Conservation (phyloP, 2,888 invertebrate species). For the Gymnoscelis rufifasciata region DNA sequence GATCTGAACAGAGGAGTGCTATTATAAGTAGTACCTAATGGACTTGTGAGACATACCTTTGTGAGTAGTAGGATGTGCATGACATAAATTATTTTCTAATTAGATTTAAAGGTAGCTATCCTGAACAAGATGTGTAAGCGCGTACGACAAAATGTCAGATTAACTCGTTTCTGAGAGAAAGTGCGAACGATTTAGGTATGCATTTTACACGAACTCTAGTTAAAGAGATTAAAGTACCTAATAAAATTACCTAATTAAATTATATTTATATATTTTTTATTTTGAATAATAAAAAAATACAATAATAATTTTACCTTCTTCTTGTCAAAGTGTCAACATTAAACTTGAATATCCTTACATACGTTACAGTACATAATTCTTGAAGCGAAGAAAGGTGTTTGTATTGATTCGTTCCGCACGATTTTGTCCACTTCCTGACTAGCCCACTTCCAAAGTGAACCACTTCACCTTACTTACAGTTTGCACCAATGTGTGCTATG, state of each 20-base stretch:
- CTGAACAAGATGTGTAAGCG: constrained; percentile 21
- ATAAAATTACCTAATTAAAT: constrained; percentile 36
- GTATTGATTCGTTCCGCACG: too few relatives aligned
- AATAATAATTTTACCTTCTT: too few relatives aligned
- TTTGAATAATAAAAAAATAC: too few relatives aligned
- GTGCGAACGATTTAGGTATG: constrained; percentile 52
- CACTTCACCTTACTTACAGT: too few relatives aligned
- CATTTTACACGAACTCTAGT: constrained; percentile 64
- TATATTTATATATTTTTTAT: constrained; percentile 17
- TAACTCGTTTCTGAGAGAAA: constrained; percentile 42
- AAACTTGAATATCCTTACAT: too few relatives aligned
- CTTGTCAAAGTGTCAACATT: too few relatives aligned
- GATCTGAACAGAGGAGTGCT: constrained; percentile 37
- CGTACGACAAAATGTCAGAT: constrained; percentile 41
- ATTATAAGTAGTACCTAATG: constrained; percentile 33
- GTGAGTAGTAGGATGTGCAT: constrained; percentile 33
- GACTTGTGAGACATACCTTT: constrained; percentile 29
- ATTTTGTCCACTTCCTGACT: too few relatives aligned
- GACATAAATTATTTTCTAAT: constrained; percentile 27
- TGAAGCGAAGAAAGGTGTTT: too few relatives aligned
- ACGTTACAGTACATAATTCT: too few relatives aligned
- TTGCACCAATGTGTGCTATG: too few relatives aligned
- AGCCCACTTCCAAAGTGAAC: too few relatives aligned
- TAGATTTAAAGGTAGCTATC: constrained; percentile 18
- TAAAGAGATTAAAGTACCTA: constrained; percentile 33